Evolutionary conservation across 1,140 invertebrate species (phyloP).

Genomic region (Musca domestica): DNA sequence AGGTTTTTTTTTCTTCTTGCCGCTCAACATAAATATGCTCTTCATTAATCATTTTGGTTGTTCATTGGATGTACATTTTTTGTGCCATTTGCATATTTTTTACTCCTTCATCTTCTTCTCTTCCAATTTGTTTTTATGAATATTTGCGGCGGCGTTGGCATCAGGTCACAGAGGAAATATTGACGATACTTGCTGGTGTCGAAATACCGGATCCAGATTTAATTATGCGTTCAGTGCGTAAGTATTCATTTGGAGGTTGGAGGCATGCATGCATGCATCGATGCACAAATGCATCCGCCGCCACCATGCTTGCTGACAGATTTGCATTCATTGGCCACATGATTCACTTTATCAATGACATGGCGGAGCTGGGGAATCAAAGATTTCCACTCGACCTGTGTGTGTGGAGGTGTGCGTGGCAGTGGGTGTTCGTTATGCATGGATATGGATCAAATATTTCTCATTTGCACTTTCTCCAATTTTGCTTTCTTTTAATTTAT

Average conservation of each 20-base stretch:
- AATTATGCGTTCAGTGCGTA: conserved; percentile 76
- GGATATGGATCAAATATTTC: too few species aligned
- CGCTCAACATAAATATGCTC: background rate
- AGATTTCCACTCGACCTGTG: too few species aligned
- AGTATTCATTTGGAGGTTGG: conserved; percentile 56
- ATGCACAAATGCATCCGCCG: background rate
- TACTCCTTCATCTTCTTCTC: background rate
- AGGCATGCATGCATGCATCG: background rate
- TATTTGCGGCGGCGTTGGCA: background rate
- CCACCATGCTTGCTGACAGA: background rate
- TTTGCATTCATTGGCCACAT: background rate
- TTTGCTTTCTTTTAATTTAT: too few species aligned
- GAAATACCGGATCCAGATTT: conserved; percentile 82
- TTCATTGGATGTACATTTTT: background rate
- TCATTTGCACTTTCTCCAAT: too few species aligned
- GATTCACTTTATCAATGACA: too few species aligned
- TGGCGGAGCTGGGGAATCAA: too few species aligned
- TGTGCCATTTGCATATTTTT: background rate
- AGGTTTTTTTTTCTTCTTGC: too few species aligned
- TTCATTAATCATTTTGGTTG: background rate
- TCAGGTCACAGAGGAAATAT: conserved; percentile 84
- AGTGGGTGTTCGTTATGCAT: too few species aligned
- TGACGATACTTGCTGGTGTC: conserved; percentile 86
- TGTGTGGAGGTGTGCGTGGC: too few species aligned
- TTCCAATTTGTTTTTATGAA: background rate